These are phyloP conservation scores for Drosophila orosa DNA, from an alignment of 1,140 invertebrate genomes.

Conservation along the genomic window DNA sequence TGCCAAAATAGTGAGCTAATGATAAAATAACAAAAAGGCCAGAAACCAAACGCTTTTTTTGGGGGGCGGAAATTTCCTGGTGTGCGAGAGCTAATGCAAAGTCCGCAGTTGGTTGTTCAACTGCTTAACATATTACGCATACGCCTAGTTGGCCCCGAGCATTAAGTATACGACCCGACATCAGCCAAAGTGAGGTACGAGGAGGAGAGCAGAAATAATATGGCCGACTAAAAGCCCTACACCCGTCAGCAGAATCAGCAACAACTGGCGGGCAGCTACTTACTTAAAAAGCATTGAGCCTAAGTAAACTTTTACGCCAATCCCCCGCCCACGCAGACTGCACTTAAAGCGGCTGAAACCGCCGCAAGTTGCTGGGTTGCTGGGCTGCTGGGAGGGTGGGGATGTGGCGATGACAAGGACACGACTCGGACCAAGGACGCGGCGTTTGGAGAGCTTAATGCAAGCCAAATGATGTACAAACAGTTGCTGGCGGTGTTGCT, in stretches of 20 bases:
- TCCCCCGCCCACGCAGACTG: slow-evolving; percentile 52
- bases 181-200: background rate
- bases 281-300: slow-evolving; percentile 82
- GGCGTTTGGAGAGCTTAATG: slow-evolving; percentile 61
- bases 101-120: slow-evolving; percentile 28
- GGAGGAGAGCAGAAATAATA: slow-evolving; percentile 60
- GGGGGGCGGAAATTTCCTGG: slow-evolving; percentile 19
- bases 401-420: slow-evolving; percentile 54
- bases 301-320: slow-evolving; percentile 79
- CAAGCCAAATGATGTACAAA: slow-evolving; percentile 80
- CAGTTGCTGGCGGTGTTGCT: slow-evolving; percentile 43
- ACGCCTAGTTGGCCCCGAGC: slow-evolving; percentile 44
- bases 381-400: too few relatives aligned
- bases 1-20: slow-evolving; percentile 20
- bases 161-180: slow-evolving; percentile 64
- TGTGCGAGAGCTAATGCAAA: slow-evolving; percentile 39
- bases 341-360: slow-evolving; percentile 64
- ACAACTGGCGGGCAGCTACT: slow-evolving; percentile 69
- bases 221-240: slow-evolving; percentile 75
- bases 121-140: slow-evolving; percentile 56
- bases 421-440: slow-evolving; percentile 43
- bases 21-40: slow-evolving; percentile 39
- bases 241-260: slow-evolving; percentile 55
- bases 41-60: slow-evolving; percentile 16
- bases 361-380: too few relatives aligned